Evolutionary conservation across 2,113 vertebrate genomes (phyloP), one percentile per base, ranked within the genome.

Genomic region (Morone chrysops): DNA sequence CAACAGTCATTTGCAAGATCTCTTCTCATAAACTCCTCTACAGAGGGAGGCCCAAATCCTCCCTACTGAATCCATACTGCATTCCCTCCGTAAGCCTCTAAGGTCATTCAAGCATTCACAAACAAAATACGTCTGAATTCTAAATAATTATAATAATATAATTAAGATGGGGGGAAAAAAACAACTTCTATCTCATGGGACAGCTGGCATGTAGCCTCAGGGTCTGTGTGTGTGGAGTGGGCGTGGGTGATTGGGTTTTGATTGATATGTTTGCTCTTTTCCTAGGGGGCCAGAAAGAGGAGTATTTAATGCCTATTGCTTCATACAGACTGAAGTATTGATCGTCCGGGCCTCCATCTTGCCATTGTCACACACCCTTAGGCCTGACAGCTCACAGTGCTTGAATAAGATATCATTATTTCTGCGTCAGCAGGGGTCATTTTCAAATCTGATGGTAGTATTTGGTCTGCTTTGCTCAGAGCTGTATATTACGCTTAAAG

Each of bases 1-100:
- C 93, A 91, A 92, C 90, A 92, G 84, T 89, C 86, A 93, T 94
- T 94, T 93, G 86, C 81, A 59, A 91, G 85, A 90, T 80, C 68
- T 82, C 87, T 86, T 87, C 86, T 92, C 90, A 93, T 92, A 92
- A 87, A 89, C 83, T 83, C 74, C 38, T 88, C 78, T 81, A 57
- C 75, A 78, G 70, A 85, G 69, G 62, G 72, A 82, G 68, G 70
- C 62, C 71, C 54, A 82, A 81, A 79, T 48, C 78, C 81, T 83
- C 73, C 76, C 75, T 17, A 8, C 67, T 70, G 61, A 76, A 88
- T 86, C 68, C 38, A 62, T 81, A 31, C 72, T 16, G 36, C 41
- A 43, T 45, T 72, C 67, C 16, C 40, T 70, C 31, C 43, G 17
- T 20, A 50, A 70, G 53, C 43, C 16, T 71, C 25, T 25, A 78